A percentile compares a stretch with the other conserved stretches of the same genome.
Conservation (phyloP, 2,113 vertebrate species). For the Larimichthys polyactis region DNA sequence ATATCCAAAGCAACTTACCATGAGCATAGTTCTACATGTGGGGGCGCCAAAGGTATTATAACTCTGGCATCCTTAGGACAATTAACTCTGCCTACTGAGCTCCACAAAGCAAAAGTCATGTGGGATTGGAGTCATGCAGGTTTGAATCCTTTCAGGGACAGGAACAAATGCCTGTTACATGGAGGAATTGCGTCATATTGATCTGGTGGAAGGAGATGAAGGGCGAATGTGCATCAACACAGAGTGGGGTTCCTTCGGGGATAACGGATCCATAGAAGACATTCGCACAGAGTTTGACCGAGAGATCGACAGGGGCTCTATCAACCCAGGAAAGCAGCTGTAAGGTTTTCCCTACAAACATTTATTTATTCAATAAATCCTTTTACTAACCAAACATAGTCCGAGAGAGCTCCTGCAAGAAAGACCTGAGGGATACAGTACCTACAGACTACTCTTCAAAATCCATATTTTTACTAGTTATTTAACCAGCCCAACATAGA, state of each 20-base stretch:
- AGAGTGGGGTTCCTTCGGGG: conserved; percentile 94
- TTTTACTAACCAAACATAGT: neutral
- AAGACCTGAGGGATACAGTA: neutral
- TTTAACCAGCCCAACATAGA: neutral
- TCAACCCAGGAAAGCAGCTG: conserved; percentile 95
- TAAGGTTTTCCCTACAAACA: conserved; percentile 70
- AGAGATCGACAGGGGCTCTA: conserved; percentile 92
- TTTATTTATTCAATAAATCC: neutral
- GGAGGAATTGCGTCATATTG: conserved; percentile 96
- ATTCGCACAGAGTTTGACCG: conserved; percentile 93
- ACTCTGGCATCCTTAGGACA: rapidly evolving
- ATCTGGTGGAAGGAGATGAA: conserved; percentile 96
- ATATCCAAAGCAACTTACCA: neutral
- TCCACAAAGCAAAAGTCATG: neutral
- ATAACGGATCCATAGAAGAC: conserved; percentile 90
- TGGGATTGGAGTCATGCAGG: neutral
- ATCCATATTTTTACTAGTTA: neutral
- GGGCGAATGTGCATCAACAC: conserved; percentile 98
- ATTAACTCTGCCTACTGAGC: neutral
- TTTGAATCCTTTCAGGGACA: conserved; percentile 85
- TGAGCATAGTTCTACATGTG: conserved; percentile 28
- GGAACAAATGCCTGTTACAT: conserved; percentile 98
- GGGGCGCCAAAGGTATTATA: conserved; percentile 42
- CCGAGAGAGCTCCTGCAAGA: too few relatives aligned
- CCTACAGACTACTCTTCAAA: neutral